Evolutionary conservation across 2,888 invertebrate genomes (phyloP).

Genomic region (Luperina testacea): DNA sequence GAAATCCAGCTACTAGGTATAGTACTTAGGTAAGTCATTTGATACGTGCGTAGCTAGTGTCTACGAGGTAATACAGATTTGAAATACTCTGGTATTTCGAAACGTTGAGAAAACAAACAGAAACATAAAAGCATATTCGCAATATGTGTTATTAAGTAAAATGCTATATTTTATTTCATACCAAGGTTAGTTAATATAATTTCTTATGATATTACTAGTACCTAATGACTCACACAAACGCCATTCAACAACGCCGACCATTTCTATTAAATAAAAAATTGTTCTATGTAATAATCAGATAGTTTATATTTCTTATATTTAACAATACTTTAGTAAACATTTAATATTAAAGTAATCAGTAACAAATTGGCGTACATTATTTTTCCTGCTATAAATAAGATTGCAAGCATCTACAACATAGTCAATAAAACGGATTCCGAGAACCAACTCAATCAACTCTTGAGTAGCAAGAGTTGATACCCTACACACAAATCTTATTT

Average conservation of each 20-base stretch:
- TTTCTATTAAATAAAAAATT: conserved; percentile 3
- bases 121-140: not conserved
- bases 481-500: conserved; percentile 26
- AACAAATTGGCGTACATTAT: conserved; percentile 43
- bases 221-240: not conserved
- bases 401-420: conserved; percentile 26
- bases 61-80: not conserved
- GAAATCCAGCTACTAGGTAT: conserved; percentile 12
- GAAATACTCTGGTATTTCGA: not conserved
- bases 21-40: conserved; percentile 14
- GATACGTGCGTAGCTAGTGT: not conserved
- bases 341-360: conserved; percentile 47
- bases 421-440: conserved; percentile 41
- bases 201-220: not conserved
- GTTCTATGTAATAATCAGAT: conserved; percentile 44
- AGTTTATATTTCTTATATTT: conserved; percentile 54
- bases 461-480: conserved; percentile 17
- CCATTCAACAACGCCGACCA: not conserved
- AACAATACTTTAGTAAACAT: conserved; percentile 36
- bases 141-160: not conserved
- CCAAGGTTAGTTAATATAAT: not conserved
- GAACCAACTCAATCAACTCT: conserved; percentile 17
- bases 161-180: not conserved
- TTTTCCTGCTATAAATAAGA: conserved; percentile 24
- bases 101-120: not conserved